These are phyloP conservation scores for Gymnoscelis rufifasciata DNA, from an alignment of 2,888 invertebrate species.

Conservation along the genomic window DNA sequence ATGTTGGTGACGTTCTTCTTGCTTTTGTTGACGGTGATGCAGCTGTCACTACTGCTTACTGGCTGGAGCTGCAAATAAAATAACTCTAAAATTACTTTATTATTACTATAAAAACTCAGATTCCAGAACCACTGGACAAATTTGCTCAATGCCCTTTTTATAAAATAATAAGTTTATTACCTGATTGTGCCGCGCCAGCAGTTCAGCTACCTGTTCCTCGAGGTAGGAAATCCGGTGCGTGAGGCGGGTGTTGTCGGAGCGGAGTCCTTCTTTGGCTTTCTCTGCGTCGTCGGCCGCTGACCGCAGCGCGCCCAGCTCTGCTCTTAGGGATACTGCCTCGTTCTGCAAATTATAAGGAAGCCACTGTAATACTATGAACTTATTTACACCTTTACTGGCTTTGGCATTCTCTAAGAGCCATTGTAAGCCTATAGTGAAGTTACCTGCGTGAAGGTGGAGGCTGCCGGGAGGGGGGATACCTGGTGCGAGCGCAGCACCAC, in stretches of 20 bases:
- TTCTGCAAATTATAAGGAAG: conserved; percentile 55
- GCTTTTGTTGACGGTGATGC: conserved; percentile 77
- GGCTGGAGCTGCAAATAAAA: conserved; percentile 63
- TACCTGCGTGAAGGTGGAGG: conserved; percentile 58
- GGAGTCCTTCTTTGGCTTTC: conserved; percentile 80
- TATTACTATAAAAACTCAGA: too few relatives aligned
- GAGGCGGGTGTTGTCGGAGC: conserved; percentile 89
- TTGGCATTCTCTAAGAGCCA: too few relatives aligned
- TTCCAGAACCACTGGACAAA: neutral
- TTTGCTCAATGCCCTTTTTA: neutral
- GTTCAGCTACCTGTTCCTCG: conserved; percentile 89
- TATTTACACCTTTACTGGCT: too few relatives aligned
- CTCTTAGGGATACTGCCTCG: conserved; percentile 75
- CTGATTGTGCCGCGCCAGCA: conserved; percentile 70
- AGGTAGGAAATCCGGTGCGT: conserved; percentile 93
- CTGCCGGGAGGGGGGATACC: conserved; percentile 49
- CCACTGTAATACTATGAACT: too few relatives aligned
- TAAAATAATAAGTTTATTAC: conserved; percentile 30
- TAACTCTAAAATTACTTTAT: too few relatives aligned
- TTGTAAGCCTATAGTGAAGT: neutral
- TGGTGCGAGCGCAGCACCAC: conserved; percentile 74
- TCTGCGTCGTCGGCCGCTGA: conserved; percentile 82
- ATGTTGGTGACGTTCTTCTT: conserved; percentile 85
- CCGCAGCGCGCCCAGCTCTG: conserved; percentile 79
- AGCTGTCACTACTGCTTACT: conserved; percentile 63